Evolutionary conservation across 1,140 invertebrate genomes (phyloP).

Genomic region (Halesus radiatus): DNA sequence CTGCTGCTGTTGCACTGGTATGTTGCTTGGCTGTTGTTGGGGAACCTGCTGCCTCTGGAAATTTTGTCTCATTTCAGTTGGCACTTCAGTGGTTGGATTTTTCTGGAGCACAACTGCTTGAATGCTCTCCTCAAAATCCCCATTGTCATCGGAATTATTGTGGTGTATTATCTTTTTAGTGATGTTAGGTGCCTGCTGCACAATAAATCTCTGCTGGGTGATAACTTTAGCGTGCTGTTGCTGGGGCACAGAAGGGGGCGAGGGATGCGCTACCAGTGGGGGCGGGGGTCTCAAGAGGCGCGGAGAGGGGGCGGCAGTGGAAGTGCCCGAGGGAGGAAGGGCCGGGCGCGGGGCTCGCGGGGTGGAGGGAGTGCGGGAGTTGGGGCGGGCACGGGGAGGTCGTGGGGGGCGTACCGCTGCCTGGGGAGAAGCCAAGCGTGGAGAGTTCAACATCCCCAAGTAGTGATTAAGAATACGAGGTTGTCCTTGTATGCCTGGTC

Average conservation of each 20-base stretch:
- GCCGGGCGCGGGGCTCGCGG: too few relatives aligned
- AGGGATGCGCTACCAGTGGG: slow-evolving; percentile 7
- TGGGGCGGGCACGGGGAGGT: slow-evolving; percentile 17
- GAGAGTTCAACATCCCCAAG: not conserved
- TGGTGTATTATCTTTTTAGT: slow-evolving; percentile 65
- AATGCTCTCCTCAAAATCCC: slow-evolving; percentile 69
- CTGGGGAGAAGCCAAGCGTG: slow-evolving; percentile 3
- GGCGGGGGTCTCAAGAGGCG: not conserved
- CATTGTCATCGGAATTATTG: slow-evolving; percentile 63
- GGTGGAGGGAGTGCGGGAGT: not conserved
- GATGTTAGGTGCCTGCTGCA: slow-evolving; percentile 60
- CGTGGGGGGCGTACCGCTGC: slow-evolving; percentile 21
- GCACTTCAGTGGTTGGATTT: slow-evolving; percentile 59
- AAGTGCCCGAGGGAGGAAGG: not conserved
- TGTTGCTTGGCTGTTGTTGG: slow-evolving; percentile 55
- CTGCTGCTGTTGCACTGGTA: slow-evolving; percentile 43
- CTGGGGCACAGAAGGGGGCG: slow-evolving; percentile 25
- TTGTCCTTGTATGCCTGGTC: slow-evolving; percentile 23
- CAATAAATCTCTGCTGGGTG: slow-evolving; percentile 59
- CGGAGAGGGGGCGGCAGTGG: not conserved
- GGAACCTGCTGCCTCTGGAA: slow-evolving; percentile 59
- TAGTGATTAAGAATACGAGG: slow-evolving; percentile 50
- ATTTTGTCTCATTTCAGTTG: slow-evolving; percentile 41
- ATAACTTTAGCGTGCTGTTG: slow-evolving; percentile 27
- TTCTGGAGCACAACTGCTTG: slow-evolving; percentile 67